These are phyloP conservation scores for Chelonoidis abingdonii DNA, from an alignment of 2,113 vertebrate genomes.

Conservation along the genomic window DNA sequence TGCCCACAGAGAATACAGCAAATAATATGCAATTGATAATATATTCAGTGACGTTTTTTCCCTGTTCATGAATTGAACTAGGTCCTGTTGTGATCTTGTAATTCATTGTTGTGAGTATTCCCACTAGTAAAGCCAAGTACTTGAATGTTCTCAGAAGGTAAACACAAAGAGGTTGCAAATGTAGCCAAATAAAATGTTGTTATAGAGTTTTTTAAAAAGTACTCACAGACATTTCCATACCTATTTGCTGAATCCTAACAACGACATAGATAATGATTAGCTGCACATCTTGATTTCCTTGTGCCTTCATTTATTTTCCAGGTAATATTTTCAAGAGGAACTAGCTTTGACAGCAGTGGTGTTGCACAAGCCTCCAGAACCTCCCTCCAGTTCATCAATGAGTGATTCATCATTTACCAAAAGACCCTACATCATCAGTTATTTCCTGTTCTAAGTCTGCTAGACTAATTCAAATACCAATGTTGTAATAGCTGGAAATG, in stretches of 20 bases:
- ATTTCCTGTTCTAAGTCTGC: too few relatives aligned
- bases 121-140: not conserved
- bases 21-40: not conserved
- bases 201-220: not conserved
- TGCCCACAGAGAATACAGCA: not conserved
- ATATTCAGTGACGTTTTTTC: fast-evolving
- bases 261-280: not conserved
- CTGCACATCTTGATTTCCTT: fast-evolving
- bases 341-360: not conserved
- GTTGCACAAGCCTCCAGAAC: not conserved
- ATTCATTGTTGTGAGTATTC: not conserved
- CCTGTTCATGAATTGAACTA: not conserved
- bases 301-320: not conserved
- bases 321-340: not conserved
- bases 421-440: too few relatives aligned
- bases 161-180: not conserved
- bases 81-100: not conserved
- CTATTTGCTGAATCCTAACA: not conserved
- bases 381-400: not conserved
- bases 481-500: too few relatives aligned
- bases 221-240: fast-evolving
- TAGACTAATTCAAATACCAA: too few relatives aligned
- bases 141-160: not conserved
- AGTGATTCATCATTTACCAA: not conserved
- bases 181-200: not conserved